These are phyloP conservation scores for Aphelenchoides besseyi DNA, from an alignment of 1,140 invertebrate genomes.

Conservation along the genomic window DNA sequence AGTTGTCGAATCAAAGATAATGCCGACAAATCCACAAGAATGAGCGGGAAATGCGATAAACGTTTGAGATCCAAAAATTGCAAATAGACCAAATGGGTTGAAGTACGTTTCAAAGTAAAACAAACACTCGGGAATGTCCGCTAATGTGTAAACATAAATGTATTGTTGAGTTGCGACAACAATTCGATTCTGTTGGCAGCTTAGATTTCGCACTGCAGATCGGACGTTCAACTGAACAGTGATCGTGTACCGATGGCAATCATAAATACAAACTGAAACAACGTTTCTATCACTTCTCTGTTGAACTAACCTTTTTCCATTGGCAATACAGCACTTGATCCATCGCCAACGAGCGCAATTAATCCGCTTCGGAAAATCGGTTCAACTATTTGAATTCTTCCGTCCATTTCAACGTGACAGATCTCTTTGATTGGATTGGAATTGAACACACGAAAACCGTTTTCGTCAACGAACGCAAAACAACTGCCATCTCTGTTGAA, in stretches of 20 bases:
- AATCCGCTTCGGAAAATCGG: conserved; percentile 98
- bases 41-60: conserved; percentile 26
- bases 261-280: conserved; percentile 85
- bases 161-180: conserved; percentile 89
- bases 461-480: conserved; percentile 93
- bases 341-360: conserved; percentile 88
- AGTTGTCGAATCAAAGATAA: not conserved
- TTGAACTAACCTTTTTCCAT: conserved; percentile 75
- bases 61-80: conserved; percentile 6
- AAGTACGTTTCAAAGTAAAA: conserved; percentile 92
- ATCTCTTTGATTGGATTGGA: conserved; percentile 87
- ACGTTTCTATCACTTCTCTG: not conserved
- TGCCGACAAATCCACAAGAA: conserved; percentile 4
- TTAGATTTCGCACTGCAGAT: conserved; percentile 65
- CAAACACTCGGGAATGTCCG: conserved; percentile 84
- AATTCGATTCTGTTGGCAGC: conserved; percentile 85
- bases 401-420: conserved; percentile 64
- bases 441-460: conserved; percentile 94
- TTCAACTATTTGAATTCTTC: conserved; percentile 87
- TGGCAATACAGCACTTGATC: conserved; percentile 82
- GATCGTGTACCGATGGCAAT: conserved; percentile 87
- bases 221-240: conserved; percentile 90
- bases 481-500: conserved; percentile 70
- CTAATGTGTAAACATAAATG: conserved; percentile 97
- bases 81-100: conserved; percentile 75